Evolutionary conservation across 2,797 vertebrate species (phyloP), one percentile per base, ranked within the genome.

Genomic region (Darevskia nairensis): DNA sequence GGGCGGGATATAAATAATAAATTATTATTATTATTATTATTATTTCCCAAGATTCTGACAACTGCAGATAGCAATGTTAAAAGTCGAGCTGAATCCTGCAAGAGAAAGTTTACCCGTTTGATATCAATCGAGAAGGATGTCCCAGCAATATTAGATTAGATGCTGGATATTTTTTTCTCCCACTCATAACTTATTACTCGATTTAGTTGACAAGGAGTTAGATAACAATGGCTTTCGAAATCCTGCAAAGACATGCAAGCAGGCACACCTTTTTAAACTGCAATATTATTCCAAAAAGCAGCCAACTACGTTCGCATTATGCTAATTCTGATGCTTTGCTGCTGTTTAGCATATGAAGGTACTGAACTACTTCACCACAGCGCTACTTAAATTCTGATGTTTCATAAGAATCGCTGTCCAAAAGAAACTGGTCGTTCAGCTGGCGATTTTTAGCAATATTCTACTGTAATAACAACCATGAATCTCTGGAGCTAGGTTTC

Each of bases 261-360:
- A 93, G 93, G 77, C 76, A 93, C 94, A 94, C 92, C 85, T 10
- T 91, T 94, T 91, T 86, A 95, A 95, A 94, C 35, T 0, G 81
- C 15, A 21, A n/a, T 91, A 86, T 86, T 93, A 90, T 95, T 94
- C 93, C 91, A 44, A 86, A 86, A 89, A 90, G 90, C 86, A 90
- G 92, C 85, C 90, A 91, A 90, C 95, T 72, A 89, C 87, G 69
- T 89, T 91, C 92, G 86, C 76, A 78, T 80, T 85, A 68, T 69
- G 89, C 44, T 66, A 25, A 90, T 55, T 85, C 88, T 87, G 39
- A 93, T 71, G 17, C 78, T 89, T 69, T 93, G 90, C 90, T 87
- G 93, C 95, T 93, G 87, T 68, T 91, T 93, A 6, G 8, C 6
- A 2, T 21, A 0, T 92, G 90, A 93, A 78, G 72, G 10, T 13